Base-by-base conservation (phyloP, 2,797 vertebrate species). In the Thripadectes ignobilis region DNA sequence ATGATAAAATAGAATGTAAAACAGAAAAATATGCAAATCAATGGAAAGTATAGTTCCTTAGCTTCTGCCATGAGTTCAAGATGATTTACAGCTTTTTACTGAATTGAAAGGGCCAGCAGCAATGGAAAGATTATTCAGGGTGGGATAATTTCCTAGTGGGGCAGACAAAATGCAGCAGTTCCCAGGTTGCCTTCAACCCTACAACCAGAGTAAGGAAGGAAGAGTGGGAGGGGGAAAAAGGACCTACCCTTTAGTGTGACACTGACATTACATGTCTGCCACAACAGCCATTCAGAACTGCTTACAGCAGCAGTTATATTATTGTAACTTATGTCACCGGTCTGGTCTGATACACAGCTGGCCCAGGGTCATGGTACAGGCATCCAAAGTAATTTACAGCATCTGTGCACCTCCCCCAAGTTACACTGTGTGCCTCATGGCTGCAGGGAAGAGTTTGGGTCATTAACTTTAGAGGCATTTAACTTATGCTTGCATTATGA, bases 381-480 rank as follows among this genome's bases (percentile, higher is more conserved):
- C 59, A 94, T 87, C 81, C 78, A 72, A 92, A 91, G 79, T 78
- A 91, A 94, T 94, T 88, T 92, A 96, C 52, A 93, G 82, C 82
- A 78, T 93, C 81, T 89, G 81, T 84, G 75, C 62, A 59, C 66
- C 66, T 95, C 83, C 68, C 57, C 89, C 69, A 92, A 36, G 79
- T 84, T 75, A 51, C 51, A 21, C 39, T 61, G 46, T 10, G n/a
- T 77, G 84, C 65, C 78, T 59, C 0, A 1, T 3, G 8, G 84
- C 73, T 88, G 75, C 81, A 83, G 43, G 83, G 85, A 89, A 75
- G 49, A 89, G 49, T 88, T 72, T 92, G 91, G 49, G 68, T 92
- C 91, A 66, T 96, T 96, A 96, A 93, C 82, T 95, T 94, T 66
- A 93, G 55, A 92, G 58, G 49, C 76, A 36, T 92, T 94, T 94